Evolutionary conservation across 2,888 invertebrate genomes (phyloP), one percentile per base, ranked within the genome.

Genomic region (Antheraea yamamai): DNA sequence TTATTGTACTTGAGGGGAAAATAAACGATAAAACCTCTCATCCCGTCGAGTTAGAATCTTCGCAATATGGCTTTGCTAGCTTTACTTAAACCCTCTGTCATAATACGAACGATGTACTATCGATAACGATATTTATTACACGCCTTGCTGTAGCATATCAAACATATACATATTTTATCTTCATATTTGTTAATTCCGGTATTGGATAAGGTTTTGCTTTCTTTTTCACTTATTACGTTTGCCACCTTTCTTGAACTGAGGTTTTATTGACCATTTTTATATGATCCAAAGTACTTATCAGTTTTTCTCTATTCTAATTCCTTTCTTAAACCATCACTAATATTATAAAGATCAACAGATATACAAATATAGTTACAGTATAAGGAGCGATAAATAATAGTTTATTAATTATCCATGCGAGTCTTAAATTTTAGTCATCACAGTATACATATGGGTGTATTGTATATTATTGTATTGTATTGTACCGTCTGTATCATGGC

Each of bases 61-160:
- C 74, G 83, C 86, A 84, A 84, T 85, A 87, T 86, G 87, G 86
- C 85, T 81, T 85, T 83, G 78, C 78, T 76, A 79, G 82, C 77
- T 85, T 85, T 80, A 83, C 79, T 80, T 78, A 58, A 75, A 71
- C 51, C 26, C 20, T 23, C 23, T 14, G 71, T 72, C 61, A 61
- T 72, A 51, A 47, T 58, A 61, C 39, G 12, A 72, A 61, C 74
- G 58, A 61, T 61, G 20, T 47, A 61, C 47, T 75, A 18, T 71
- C 4, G 14, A 39, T 39, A 3, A 39, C 10, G 12, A 30, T 66
- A 66, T 70, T 39, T 39, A 39, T 10, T 23, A 70, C 52, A 55
- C 52, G 14, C 18, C 18, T 55, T 18, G 16, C 2, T 55, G 52
- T 6, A 18, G 14, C 16, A 55, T 55, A 55, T 55, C 4, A 55